Evolutionary conservation across 2,888 invertebrate species (phyloP), one percentile per base, ranked within the genome.

Genomic region (Acanthoscelides obtectus): DNA sequence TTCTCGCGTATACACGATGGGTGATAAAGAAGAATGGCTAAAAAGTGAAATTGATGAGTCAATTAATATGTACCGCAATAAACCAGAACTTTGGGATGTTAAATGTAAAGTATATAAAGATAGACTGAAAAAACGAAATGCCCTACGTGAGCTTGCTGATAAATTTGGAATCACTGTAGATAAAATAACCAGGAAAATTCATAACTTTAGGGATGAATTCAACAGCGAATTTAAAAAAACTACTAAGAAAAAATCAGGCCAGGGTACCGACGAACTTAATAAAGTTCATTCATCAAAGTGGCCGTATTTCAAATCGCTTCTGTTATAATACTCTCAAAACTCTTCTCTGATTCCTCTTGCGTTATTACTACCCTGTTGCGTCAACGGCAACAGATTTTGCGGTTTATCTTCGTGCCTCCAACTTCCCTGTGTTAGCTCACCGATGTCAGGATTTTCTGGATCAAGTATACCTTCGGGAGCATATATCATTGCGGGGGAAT

Each of bases 71-170:
- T 73, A 73, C 70, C 70, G 71, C n/a, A 69, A 22, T 72, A 75
- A 75, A 75, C 75, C 75, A 19, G 75, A 72, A 73, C 22, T 73
- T n/a, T 74, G 75, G 75, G 72, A 75, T 66, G 68, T 72, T 70
- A 73, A 68, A 74, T 72, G 71, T 67, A 72, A 86, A 84, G 82
- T 84, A 84, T 71, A 73, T 72, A 71, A 68, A 70, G 66, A 72
- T 66, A 70, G 68, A 22, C 64, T 66, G 17, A 64, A 72, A 25
- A 71, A 69, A 22, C 22, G 19, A 22, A 2, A 70, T 66, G 70
- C 69, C 19, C 22, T 66, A 20, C 65, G 12, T 45, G 70, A 71
- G 65, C 25, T 74, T 25, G 67, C 74, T 20, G 70, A 45, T 68
- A 63, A 74, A 71, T 73, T 74, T 70, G 22, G 22, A 68, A 71